These are phyloP conservation scores for Alethe diademata DNA, from an alignment of 2,113 vertebrate species.

Conservation along the genomic window DNA sequence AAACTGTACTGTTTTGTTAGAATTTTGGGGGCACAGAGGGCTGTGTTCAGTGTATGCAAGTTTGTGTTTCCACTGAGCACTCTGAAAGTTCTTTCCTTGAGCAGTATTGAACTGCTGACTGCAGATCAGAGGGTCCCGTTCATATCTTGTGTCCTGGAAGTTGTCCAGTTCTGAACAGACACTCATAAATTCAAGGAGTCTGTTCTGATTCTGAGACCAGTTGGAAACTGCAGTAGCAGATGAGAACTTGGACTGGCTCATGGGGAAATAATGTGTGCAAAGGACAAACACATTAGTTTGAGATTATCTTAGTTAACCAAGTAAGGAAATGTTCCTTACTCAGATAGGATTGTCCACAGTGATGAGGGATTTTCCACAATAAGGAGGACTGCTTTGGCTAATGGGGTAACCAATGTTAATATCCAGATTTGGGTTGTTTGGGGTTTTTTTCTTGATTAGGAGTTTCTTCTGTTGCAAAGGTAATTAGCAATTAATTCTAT, in stretches of 20 bases:
- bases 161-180: background rate
- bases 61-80: background rate
- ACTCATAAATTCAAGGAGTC: background rate
- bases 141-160: background rate
- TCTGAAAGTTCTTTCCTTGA: background rate
- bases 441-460: background rate
- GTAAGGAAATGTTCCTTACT: background rate
- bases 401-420: background rate
- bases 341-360: background rate
- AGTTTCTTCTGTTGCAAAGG: background rate
- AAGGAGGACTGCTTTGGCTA: background rate
- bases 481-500: background rate
- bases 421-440: background rate
- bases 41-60: background rate
- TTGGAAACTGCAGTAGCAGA: slow-evolving; percentile 6
- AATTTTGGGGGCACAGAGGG: background rate
- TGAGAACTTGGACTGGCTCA: background rate
- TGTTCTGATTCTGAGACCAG: background rate
- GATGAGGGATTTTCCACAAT: background rate
- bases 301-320: background rate
- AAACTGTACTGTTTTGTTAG: background rate
- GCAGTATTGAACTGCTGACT: background rate
- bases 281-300: background rate
- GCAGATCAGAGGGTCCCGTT: background rate
- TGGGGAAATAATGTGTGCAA: background rate